Conservation (phyloP, 1,140 invertebrate genomes). For the Zaprionus africanus region DNA sequence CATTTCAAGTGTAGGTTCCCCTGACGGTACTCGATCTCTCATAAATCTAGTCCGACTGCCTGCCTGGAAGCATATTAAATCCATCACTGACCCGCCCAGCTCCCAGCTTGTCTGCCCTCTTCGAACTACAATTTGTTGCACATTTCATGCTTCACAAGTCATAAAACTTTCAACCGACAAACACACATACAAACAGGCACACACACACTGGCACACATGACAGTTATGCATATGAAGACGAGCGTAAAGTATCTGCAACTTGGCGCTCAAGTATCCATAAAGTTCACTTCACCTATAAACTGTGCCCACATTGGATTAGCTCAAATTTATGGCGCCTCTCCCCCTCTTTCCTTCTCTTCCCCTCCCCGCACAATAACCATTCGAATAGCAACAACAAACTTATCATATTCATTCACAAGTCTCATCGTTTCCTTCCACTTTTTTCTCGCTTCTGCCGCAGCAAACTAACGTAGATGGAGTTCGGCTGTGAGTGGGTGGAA, state of each 20-base stretch:
- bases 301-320: slow-evolving; percentile 74
- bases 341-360: neutral
- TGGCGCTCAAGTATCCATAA: slow-evolving; percentile 73
- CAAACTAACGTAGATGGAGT: neutral
- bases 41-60: slow-evolving; percentile 20
- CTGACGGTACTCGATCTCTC: slow-evolving; percentile 1
- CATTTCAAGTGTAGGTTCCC: neutral
- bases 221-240: slow-evolving; percentile 45
- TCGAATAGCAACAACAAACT: slow-evolving; percentile 54
- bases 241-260: slow-evolving; percentile 46
- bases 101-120: neutral
- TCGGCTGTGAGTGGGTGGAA: neutral
- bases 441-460: slow-evolving; percentile 18
- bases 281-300: slow-evolving; percentile 78
- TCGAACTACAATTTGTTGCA: slow-evolving; percentile 66
- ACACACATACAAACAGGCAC: neutral
- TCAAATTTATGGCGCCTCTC: slow-evolving; percentile 66
- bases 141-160: slow-evolving; percentile 75
- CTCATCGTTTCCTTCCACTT: slow-evolving; percentile 17
- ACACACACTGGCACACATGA: slow-evolving; percentile 1
- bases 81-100: slow-evolving; percentile 10
- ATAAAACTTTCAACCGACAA: slow-evolving; percentile 61
- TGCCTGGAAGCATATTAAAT: slow-evolving; percentile 33
- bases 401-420: slow-evolving; percentile 81
- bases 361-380: slow-evolving; percentile 28